These are phyloP conservation scores for Agrotis ipsilon DNA, from an alignment of 2,888 invertebrate species.

Conservation along the genomic window DNA sequence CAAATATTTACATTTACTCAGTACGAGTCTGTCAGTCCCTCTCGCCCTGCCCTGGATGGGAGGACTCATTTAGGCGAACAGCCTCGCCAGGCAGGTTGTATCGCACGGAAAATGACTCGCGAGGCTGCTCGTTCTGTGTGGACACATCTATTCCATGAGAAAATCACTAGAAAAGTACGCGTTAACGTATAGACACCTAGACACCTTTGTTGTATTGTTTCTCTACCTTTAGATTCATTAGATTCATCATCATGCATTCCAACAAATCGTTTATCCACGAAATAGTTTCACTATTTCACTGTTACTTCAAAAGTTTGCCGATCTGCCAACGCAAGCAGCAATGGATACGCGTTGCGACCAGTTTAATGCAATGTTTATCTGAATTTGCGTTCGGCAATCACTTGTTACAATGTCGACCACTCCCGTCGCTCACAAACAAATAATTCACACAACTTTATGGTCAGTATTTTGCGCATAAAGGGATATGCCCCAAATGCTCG, in stretches of 20 bases:
- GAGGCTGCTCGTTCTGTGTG: too few relatives aligned
- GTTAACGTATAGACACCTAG: too few relatives aligned
- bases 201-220: not conserved
- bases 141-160: too few relatives aligned
- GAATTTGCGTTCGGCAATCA: conserved; percentile 36
- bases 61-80: too few relatives aligned
- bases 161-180: too few relatives aligned
- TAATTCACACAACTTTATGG: conserved; percentile 62
- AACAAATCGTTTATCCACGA: not conserved
- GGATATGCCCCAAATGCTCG: conserved; percentile 59
- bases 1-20: too few relatives aligned
- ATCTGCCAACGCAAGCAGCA: conserved; percentile 20
- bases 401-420: conserved; percentile 53
- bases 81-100: too few relatives aligned
- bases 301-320: conserved; percentile 5
- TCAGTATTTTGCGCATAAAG: conserved; percentile 63
- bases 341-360: conserved; percentile 13
- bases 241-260: not conserved
- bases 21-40: too few relatives aligned
- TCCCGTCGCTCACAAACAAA: conserved; percentile 60
- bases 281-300: conserved; percentile 6
- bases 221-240: not conserved
- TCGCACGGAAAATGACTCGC: too few relatives aligned
- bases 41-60: too few relatives aligned
- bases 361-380: conserved; percentile 50